Percentiles rank a stretch among this genome's conserved stretches.
phyloP scores from a whole-genome alignment of 2,797 vertebrate genomes.

The Tadarida brasiliensis region DNA sequence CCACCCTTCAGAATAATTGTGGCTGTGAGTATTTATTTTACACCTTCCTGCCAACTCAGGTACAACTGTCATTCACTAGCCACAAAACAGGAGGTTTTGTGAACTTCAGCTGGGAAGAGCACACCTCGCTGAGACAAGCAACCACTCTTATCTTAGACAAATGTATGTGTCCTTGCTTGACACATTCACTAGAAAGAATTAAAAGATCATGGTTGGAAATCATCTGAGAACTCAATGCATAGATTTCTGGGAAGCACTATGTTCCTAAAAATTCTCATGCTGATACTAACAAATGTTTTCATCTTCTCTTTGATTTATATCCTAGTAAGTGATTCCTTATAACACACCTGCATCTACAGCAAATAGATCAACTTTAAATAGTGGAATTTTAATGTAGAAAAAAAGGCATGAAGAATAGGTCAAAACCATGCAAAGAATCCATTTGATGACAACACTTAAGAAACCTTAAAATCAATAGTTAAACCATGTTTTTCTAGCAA shows the following conservation, averaged over 20 bases:
- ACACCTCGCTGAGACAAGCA: background rate
- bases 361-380: background rate
- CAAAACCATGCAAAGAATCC: background rate
- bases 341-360: background rate
- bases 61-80: background rate
- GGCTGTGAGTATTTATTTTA: conserved; percentile 22
- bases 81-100: background rate
- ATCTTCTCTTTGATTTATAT: background rate
- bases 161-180: background rate
- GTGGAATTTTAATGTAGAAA: conserved; percentile 54
- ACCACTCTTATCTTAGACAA: background rate
- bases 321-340: background rate
- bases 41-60: background rate
- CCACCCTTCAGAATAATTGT: conserved; percentile 15
- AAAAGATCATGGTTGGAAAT: background rate
- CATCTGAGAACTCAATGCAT: background rate
- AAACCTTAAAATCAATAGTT: conserved; percentile 41
- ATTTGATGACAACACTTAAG: background rate
- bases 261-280: conserved; percentile 6
- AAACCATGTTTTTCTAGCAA: conserved; percentile 8
- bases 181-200: conserved; percentile 27
- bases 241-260: background rate
- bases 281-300: background rate
- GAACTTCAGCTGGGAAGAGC: background rate
- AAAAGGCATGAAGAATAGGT: background rate